Conservation (phyloP, 2,888 invertebrate species). For the Poecilus cupreus region DNA sequence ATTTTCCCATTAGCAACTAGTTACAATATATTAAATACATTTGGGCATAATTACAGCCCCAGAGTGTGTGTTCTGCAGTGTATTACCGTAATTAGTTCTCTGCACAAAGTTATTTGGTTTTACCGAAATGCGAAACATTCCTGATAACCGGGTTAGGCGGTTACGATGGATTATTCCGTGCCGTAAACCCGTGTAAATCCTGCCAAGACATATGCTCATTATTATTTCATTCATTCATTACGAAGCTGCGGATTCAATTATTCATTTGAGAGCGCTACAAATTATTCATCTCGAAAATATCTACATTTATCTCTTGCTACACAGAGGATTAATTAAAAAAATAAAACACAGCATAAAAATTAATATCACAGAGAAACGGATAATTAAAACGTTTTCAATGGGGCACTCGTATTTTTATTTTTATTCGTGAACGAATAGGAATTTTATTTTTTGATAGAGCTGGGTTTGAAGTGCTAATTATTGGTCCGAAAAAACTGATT, state of each 20-base stretch:
- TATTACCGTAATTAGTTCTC: background rate
- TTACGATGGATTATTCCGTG: background rate
- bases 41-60: background rate
- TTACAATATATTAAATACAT: background rate
- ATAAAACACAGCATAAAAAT: constrained; percentile 5
- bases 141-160: background rate
- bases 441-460: no score
- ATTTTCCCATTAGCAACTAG: background rate
- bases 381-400: background rate
- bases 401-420: background rate
- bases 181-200: background rate
- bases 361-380: background rate
- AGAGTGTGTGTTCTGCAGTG: background rate
- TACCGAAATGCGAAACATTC: background rate
- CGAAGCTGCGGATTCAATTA: background rate
- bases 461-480: no score
- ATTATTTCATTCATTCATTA: constrained; percentile 12
- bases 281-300: constrained; percentile 8
- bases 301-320: background rate
- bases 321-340: background rate
- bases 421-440: background rate
- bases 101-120: background rate
- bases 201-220: constrained; percentile 9
- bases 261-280: background rate
- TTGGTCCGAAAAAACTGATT: no score